Evolutionary conservation across 2,113 vertebrate genomes (phyloP).

Genomic region (Nycticebus coucang): DNA sequence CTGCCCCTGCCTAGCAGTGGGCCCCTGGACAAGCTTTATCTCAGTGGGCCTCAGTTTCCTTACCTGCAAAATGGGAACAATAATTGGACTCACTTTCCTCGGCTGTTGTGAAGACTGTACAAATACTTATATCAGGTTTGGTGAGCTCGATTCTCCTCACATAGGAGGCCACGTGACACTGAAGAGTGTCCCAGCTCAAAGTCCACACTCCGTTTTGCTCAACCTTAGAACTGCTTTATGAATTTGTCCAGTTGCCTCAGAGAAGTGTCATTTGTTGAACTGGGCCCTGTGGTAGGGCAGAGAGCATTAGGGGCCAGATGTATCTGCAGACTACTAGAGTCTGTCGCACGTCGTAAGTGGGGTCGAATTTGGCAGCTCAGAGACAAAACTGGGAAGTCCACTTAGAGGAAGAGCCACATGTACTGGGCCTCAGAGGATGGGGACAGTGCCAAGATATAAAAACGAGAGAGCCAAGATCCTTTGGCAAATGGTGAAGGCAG

Average conservation of each 20-base stretch:
- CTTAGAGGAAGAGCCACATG: neutral
- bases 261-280: neutral
- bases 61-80: neutral
- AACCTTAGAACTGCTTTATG: neutral
- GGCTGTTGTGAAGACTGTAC: neutral
- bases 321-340: neutral
- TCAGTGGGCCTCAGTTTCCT: neutral
- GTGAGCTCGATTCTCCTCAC: neutral
- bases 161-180: fast-evolving
- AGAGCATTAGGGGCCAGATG: neutral
- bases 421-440: neutral
- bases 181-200: neutral
- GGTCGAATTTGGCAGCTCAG: fast-evolving
- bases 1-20: neutral
- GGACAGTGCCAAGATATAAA: neutral
- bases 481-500: neutral
- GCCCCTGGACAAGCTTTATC: neutral
- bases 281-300: neutral
- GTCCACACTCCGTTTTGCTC: neutral
- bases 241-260: neutral
- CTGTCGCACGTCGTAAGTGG: fast-evolving
- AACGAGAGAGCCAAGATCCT: neutral
- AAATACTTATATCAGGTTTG: neutral
- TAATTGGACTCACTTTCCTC: neutral
- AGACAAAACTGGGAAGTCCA: neutral